Conservation (phyloP, 2,888 invertebrate species). For the Amphipoea lucens region DNA sequence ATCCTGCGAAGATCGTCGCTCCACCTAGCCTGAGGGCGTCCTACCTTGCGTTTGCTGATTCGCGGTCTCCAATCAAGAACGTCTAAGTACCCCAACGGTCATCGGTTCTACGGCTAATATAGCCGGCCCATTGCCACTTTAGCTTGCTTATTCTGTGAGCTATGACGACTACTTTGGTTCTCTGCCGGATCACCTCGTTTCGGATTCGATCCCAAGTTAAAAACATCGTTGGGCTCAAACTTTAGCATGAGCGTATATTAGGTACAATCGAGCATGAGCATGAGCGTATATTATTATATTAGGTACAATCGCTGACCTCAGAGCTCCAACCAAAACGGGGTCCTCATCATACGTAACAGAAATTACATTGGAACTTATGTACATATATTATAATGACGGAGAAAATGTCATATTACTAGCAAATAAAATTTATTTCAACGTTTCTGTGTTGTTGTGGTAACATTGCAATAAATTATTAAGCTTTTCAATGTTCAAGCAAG, state of each 20-base stretch:
- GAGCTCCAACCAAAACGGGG: conserved; percentile 13
- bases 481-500: not conserved
- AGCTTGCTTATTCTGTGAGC: too few species aligned
- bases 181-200: too few species aligned
- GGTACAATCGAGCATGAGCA: not conserved
- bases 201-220: too few species aligned
- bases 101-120: too few species aligned
- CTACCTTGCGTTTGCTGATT: too few species aligned
- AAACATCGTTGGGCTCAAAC: not conserved
- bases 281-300: not conserved
- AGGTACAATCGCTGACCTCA: conserved; percentile 18
- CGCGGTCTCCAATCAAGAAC: too few species aligned
- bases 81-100: too few species aligned
- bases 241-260: not conserved
- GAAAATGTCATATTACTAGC: conserved; percentile 8
- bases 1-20: too few species aligned
- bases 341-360: conserved; percentile 26
- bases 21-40: too few species aligned
- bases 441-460: conserved; percentile 15
- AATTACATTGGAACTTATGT: conserved; percentile 24
- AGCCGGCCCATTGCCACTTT: too few species aligned
- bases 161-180: too few species aligned
- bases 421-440: conserved; percentile 2
- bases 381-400: not conserved
- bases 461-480: not conserved